Conservation (phyloP, 2,113 vertebrate species). For the Melospiza georgiana region DNA sequence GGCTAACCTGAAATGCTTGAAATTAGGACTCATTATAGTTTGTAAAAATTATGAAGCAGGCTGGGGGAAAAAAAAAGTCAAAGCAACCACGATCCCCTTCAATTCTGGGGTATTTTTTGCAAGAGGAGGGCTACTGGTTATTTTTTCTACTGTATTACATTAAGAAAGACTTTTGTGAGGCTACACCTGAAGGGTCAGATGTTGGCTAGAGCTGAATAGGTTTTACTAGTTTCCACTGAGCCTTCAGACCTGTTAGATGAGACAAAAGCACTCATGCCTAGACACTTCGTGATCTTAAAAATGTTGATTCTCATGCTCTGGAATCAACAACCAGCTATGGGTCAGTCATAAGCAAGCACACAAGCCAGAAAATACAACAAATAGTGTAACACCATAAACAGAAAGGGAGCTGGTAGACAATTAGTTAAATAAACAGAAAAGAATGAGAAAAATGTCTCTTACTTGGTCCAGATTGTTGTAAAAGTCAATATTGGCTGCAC, state of each 20-base stretch:
- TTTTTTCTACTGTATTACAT: not conserved
- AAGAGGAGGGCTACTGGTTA: not conserved
- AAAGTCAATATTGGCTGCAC: conserved; percentile 92
- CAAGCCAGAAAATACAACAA: not conserved
- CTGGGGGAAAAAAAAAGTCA: not conserved
- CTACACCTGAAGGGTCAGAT: not conserved
- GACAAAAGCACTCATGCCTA: not conserved
- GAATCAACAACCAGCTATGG: not conserved
- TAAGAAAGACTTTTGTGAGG: not conserved
- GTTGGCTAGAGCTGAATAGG: not conserved
- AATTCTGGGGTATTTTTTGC: not conserved
- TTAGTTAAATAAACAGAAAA: not conserved
- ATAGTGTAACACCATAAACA: not conserved
- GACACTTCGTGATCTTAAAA: not conserved
- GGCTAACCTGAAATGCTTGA: not conserved
- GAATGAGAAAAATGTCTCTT: not conserved
- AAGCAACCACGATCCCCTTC: not conserved
- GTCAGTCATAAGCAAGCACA: not conserved
- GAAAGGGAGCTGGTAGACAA: not conserved
- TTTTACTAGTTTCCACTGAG: not conserved
- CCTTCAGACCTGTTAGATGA: not conserved
- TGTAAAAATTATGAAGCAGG: not conserved
- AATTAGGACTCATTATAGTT: not conserved
- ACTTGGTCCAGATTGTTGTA: conserved; percentile 96
- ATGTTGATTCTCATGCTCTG: not conserved